Percentiles rank a stretch among this genome's conserved stretches.
Evolutionary conservation across 2,888 invertebrate species (phyloP).

Genomic region (Drosophila phalerata): DNA sequence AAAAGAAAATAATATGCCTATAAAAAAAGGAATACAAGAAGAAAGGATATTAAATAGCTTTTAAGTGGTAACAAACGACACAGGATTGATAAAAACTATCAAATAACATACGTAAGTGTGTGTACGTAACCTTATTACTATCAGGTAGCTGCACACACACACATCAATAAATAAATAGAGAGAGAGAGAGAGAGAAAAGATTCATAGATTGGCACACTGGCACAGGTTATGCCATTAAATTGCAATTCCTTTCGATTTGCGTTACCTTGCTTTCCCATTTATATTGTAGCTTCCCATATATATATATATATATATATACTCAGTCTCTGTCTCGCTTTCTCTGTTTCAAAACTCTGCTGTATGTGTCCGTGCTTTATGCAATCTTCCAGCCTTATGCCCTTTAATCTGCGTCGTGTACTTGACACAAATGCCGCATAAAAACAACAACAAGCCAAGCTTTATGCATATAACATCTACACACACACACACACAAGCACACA

Average conservation of each 20-base stretch:
- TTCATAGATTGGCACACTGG: constrained; percentile 39
- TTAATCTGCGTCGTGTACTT: constrained; percentile 78
- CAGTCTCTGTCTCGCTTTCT: neutral
- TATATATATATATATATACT: neutral
- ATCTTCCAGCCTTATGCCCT: constrained; percentile 74
- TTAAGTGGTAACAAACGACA: constrained; percentile 14
- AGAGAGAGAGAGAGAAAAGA: neutral
- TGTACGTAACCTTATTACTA: constrained; percentile 51
- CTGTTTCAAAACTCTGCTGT: constrained; percentile 10
- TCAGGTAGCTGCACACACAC: constrained; percentile 26
- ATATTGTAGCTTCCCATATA: constrained; percentile 39
- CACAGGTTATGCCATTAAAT: constrained; percentile 72
- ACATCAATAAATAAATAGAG: neutral
- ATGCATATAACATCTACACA: constrained; percentile 52
- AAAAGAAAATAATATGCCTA: neutral
- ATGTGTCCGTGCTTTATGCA: constrained; percentile 50
- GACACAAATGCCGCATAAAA: constrained; percentile 74
- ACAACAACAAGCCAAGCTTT: constrained; percentile 61
- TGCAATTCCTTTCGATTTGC: constrained; percentile 78
- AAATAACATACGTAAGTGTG: constrained; percentile 23
- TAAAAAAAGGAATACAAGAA: neutral
- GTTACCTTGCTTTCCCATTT: constrained; percentile 63
- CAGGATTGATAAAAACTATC: constrained; percentile 36
- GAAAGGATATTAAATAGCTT: neutral
- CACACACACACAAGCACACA: constrained; percentile 22